phyloP scores from a whole-genome alignment of 1,140 invertebrate species.

The Bombus difficillimus region DNA sequence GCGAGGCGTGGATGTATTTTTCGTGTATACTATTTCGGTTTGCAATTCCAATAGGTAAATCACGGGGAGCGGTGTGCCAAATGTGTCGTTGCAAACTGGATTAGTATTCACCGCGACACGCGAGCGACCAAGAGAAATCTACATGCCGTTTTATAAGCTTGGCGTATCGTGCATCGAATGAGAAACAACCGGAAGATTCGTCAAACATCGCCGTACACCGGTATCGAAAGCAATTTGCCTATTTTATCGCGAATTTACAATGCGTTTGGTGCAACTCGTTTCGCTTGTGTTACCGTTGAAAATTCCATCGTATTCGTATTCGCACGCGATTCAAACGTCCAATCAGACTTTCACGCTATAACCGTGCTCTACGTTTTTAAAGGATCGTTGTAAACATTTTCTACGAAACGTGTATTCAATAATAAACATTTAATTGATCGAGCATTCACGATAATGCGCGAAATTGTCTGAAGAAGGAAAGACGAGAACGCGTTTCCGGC shows the following conservation, averaged over 20 bases:
- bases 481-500: conserved; percentile 1
- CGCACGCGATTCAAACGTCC: neutral
- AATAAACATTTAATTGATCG: neutral
- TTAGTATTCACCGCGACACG: conserved; percentile 52
- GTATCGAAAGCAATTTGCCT: conserved; percentile 4
- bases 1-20: neutral
- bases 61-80: conserved; percentile 27
- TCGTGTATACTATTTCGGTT: conserved; percentile 23
- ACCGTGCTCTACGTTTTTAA: neutral
- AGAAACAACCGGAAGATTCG: conserved; percentile 5
- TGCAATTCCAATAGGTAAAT: conserved; percentile 39
- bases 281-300: neutral
- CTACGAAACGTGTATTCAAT: neutral
- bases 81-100: conserved; percentile 19
- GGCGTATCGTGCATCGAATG: conserved; percentile 40
- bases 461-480: neutral
- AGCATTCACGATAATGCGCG: neutral
- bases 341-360: neutral
- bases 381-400: neutral
- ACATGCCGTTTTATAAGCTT: conserved; percentile 59
- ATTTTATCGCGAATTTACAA: conserved; percentile 10
- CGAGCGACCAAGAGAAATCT: conserved; percentile 30
- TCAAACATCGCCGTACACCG: conserved; percentile 14
- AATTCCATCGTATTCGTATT: neutral
- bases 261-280: neutral